phyloP scores from a whole-genome alignment of 2,113 vertebrate genomes.

The Scytalopus superciliaris region DNA sequence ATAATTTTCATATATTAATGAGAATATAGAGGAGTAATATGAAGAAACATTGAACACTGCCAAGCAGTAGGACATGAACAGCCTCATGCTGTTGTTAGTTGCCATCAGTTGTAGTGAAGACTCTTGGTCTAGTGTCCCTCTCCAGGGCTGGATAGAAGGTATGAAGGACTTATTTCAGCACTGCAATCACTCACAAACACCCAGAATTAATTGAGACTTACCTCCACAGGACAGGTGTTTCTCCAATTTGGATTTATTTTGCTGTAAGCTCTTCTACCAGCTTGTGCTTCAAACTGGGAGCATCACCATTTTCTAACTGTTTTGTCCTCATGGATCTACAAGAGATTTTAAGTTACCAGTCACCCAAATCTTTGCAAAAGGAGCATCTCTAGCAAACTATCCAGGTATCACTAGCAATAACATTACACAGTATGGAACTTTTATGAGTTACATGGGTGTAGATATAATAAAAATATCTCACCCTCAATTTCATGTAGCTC shows the following conservation, averaged over 20 bases:
- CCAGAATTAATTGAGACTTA: not conserved
- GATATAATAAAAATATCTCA: not conserved
- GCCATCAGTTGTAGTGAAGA: rapidly evolving
- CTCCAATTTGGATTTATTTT: not conserved
- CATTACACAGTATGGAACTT: not conserved
- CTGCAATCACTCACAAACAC: rapidly evolving
- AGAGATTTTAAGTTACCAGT: not conserved
- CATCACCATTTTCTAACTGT: not conserved
- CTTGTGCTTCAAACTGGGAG: not conserved
- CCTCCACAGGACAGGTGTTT: not conserved
- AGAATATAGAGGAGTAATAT: not conserved
- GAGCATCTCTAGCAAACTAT: not conserved
- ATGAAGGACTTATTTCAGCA: not conserved
- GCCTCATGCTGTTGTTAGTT: not conserved
- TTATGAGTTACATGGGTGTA: not conserved
- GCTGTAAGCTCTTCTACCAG: not conserved
- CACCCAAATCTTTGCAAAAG: not conserved
- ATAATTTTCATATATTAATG: not conserved
- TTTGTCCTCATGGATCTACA: not conserved
- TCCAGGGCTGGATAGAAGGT: not conserved
- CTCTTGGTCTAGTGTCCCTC: not conserved
- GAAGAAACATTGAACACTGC: not conserved
- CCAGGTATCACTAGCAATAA: not conserved
- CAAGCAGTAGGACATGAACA: not conserved
- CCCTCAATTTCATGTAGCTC: not conserved